Conservation (phyloP, 2,888 invertebrate species). For the Stenodera caucasica region DNA sequence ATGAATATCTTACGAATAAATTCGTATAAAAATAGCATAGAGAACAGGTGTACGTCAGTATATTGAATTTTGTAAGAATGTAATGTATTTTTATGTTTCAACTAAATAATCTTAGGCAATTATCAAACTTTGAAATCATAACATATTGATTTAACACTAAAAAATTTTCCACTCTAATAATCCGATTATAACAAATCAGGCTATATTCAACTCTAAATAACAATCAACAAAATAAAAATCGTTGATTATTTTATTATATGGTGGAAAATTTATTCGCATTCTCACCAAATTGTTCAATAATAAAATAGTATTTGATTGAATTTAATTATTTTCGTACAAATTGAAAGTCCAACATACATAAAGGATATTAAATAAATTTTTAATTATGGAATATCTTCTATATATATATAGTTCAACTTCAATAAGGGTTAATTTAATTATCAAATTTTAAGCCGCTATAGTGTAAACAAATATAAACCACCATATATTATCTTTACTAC, state of each 20-base stretch:
- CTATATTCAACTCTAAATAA: slow-evolving; percentile 13
- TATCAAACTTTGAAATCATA: slow-evolving; percentile 16
- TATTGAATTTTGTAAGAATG: neutral
- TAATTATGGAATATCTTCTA: too few species aligned
- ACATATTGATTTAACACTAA: slow-evolving; percentile 16
- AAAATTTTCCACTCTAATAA: neutral
- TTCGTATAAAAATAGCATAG: slow-evolving; percentile 13
- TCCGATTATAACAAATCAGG: neutral
- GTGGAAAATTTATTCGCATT: neutral
- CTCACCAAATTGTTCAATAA: slow-evolving; percentile 14
- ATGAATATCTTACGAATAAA: neutral
- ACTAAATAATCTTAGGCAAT: slow-evolving; percentile 16
- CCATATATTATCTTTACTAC: slow-evolving; percentile 12
- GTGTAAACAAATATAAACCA: slow-evolving; percentile 1
- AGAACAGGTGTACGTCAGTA: slow-evolving; percentile 20
- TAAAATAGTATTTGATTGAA: slow-evolving; percentile 9
- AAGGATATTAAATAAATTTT: slow-evolving; percentile 13
- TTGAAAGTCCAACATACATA: too few species aligned
- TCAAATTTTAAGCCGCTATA: neutral
- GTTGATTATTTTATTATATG: neutral
- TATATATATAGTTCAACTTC: too few species aligned
- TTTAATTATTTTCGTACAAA: too few species aligned
- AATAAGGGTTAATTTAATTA: neutral
- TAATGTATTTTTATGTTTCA: neutral
- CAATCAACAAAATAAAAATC: neutral